Conservation (phyloP, 2,113 vertebrate genomes). For the Otus sunia region DNA sequence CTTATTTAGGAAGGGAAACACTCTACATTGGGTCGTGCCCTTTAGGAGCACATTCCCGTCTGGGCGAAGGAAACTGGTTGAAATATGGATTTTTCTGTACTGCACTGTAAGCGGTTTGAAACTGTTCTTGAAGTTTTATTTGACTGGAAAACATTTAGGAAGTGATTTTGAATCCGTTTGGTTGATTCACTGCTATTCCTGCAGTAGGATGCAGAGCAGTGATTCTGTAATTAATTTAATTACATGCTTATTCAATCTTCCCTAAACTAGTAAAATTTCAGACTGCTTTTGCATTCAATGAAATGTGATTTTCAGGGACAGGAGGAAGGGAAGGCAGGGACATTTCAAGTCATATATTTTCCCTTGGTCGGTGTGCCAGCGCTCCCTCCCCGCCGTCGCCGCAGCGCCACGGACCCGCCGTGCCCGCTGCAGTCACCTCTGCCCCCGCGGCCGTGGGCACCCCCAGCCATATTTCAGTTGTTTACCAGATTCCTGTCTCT, state of each 20-base stretch:
- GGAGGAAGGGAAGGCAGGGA: background rate
- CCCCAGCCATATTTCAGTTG: background rate
- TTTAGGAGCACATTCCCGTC: fast-evolving
- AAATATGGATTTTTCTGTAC: background rate
- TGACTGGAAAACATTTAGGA: slow-evolving; percentile 45
- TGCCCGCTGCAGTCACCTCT: background rate
- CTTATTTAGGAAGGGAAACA: background rate
- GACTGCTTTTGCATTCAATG: slow-evolving; percentile 68
- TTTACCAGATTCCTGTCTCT: background rate
- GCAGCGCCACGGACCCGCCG: fast-evolving
- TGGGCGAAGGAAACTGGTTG: background rate
- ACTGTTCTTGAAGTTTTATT: slow-evolving; percentile 21
- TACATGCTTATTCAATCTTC: slow-evolving; percentile 75
- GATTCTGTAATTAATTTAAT: slow-evolving; percentile 80
- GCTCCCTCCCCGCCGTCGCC: fast-evolving
- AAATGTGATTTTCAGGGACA: slow-evolving; percentile 44
- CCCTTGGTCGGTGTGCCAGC: background rate
- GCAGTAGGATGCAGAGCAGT: slow-evolving; percentile 67
- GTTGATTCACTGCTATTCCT: slow-evolving; percentile 66
- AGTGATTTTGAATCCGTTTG: slow-evolving; percentile 49
- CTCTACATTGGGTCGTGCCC: fast-evolving
- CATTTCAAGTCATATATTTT: background rate
- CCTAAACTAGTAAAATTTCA: slow-evolving; percentile 72
- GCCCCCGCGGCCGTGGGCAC: fast-evolving
- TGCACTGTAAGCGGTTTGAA: background rate